Evolutionary conservation across 2,113 vertebrate genomes (phyloP).

Genomic region (Trematomus loennbergii): DNA sequence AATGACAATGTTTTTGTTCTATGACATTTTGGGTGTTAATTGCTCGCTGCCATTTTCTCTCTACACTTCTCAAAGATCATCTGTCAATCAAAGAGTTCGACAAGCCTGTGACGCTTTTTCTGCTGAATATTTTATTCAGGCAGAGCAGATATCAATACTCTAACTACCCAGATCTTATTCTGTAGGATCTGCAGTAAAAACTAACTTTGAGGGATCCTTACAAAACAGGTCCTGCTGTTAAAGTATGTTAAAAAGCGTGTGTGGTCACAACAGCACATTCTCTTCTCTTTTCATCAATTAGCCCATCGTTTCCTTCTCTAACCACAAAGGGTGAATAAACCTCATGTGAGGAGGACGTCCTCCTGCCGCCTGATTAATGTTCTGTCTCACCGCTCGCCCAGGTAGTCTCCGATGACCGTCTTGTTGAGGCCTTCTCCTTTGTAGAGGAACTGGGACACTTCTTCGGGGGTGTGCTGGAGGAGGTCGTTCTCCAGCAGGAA

Average conservation of each 20-base stretch:
- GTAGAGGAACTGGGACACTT: slow-evolving; percentile 97
- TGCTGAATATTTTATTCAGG: neutral
- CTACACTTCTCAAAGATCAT: neutral
- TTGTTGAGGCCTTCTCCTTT: slow-evolving; percentile 99
- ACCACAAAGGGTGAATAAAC: slow-evolving; percentile 56
- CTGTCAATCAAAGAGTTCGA: neutral
- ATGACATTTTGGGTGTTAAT: neutral
- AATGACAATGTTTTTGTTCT: neutral
- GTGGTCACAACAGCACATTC: too few species aligned
- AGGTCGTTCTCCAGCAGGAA: slow-evolving; percentile 98
- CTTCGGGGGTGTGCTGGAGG: slow-evolving; percentile 94
- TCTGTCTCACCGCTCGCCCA: slow-evolving; percentile 92
- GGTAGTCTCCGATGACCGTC: slow-evolving; percentile 97
- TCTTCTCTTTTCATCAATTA: too few species aligned
- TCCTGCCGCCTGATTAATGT: slow-evolving; percentile 8
- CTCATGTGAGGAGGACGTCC: slow-evolving; percentile 36
- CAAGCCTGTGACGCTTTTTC: neutral
- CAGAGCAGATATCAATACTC: neutral
- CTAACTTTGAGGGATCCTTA: neutral
- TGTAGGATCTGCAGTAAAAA: neutral
- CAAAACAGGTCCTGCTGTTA: neutral
- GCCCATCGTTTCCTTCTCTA: slow-evolving; percentile 34
- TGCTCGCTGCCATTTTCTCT: too few species aligned
- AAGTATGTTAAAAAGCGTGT: too few species aligned
- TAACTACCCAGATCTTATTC: neutral